A percentile compares a stretch with the other conserved stretches of the same genome.
These are phyloP conservation scores for Megaceryle maxima DNA, from an alignment of 2,113 vertebrate species.

Conservation along the genomic window DNA sequence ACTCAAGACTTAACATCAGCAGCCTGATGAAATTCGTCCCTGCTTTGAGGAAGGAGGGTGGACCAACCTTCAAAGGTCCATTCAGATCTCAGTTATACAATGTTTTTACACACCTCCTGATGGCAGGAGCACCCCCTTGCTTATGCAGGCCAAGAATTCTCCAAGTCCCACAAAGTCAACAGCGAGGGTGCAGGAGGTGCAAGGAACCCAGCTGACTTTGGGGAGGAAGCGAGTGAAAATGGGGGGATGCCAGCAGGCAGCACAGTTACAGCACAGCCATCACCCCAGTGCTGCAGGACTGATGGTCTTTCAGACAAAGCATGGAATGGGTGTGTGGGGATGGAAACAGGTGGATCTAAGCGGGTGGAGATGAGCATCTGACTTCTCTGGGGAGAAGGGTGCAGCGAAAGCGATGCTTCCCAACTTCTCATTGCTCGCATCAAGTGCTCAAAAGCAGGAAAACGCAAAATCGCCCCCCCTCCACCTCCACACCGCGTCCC, in stretches of 20 bases:
- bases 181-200: neutral
- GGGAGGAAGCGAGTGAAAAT: neutral
- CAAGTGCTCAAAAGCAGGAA: neutral
- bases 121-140: neutral
- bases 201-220: neutral
- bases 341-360: neutral
- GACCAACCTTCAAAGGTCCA: neutral
- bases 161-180: neutral
- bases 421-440: neutral
- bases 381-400: neutral
- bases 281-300: neutral
- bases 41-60: neutral
- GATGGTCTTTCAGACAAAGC: neutral
- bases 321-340: neutral
- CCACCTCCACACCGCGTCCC: neutral
- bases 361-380: neutral
- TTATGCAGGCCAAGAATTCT: rapidly evolving
- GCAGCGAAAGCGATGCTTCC: neutral
- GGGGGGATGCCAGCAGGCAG: neutral
- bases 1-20: neutral
- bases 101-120: neutral
- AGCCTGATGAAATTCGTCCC: neutral
- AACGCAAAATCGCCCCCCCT: neutral
- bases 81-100: neutral
- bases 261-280: neutral